Base-by-base conservation (phyloP, 2,797 vertebrate species). In the Squalus acanthias region DNA sequence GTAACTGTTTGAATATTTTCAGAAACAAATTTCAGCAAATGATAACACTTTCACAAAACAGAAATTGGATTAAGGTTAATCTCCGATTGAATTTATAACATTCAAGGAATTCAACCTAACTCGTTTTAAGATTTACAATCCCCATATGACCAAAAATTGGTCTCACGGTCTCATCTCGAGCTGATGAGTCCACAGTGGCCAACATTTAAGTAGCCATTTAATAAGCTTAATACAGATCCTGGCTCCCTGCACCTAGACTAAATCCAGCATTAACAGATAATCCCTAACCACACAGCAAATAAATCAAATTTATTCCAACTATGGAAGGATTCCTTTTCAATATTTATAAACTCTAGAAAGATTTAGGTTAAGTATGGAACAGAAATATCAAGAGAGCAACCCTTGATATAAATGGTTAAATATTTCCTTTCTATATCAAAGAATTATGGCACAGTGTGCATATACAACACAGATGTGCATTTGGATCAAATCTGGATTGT, bases 91-190 rank as follows among this genome's bases (percentile, higher is more conserved):
- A 65, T 95, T 95, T 63, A 53, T 70, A 20, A 33, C 20, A 95
- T 20, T 57, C 67, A 46, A 65, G 22, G 29, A 95, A 94, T 94
- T 69, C 24, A 60, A 9, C 15, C 60, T 95, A 95, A 67, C 29
- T 95, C 33, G 8, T 65, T 39, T 70, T 95, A 63, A 26, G 92
- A 67, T 95, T 95, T 67, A 65, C 17, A 95, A 95, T 95, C 92
- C 29, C 12, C 92, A 67, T 69, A n/a, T 65, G 33, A 67, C 63
- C 29, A 70, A 95, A n/a, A 17, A 39, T 39, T 39, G 39, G 39
- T 95, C 39, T 57, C 39, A 39, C 39, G 39, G 92, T 95, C 29
- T 65, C 29, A 10, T 53, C 60, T 63, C 13, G 22, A 65, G 60
- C 92, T 60, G 67, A 95, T 95, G 67, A 67, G 53, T 65, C 17